phyloP scores from a whole-genome alignment of 2,113 vertebrate genomes.

The Aldabrachelys gigantea region DNA sequence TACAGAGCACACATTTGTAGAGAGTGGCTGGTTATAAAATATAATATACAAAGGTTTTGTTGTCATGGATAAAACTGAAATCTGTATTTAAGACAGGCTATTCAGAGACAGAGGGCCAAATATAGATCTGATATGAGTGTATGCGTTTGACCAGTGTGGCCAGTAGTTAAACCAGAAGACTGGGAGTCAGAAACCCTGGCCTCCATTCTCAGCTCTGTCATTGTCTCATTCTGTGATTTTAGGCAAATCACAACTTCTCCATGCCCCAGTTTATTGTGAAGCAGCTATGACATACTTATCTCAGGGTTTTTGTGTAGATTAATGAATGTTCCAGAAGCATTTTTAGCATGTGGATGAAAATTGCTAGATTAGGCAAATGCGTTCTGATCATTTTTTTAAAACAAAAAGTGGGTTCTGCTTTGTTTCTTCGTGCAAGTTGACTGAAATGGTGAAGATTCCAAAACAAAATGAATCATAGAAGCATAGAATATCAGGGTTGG shows the following conservation, averaged over 20 bases:
- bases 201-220: not conserved
- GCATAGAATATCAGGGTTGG: too few species aligned
- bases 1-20: not conserved
- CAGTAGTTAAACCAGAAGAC: not conserved
- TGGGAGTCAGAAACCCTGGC: not conserved
- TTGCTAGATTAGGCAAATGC: not conserved
- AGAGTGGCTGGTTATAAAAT: not conserved
- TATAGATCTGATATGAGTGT: not conserved
- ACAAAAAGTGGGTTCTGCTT: not conserved
- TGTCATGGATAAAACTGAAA: slow-evolving; percentile 43
- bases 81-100: slow-evolving; percentile 10
- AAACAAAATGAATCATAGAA: not conserved
- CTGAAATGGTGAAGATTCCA: not conserved
- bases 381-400: not conserved
- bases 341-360: not conserved
- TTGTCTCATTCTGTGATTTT: not conserved
- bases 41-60: slow-evolving; percentile 26
- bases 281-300: not conserved
- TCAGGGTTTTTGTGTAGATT: not conserved
- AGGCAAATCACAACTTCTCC: not conserved
- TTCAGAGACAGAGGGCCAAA: not conserved
- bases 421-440: not conserved
- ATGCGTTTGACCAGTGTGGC: not conserved
- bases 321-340: not conserved
- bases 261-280: not conserved